Evolutionary conservation across 1,140 invertebrate species (phyloP), one percentile per base, ranked within the genome.

Genomic region (Dufourea novaeangliae): DNA sequence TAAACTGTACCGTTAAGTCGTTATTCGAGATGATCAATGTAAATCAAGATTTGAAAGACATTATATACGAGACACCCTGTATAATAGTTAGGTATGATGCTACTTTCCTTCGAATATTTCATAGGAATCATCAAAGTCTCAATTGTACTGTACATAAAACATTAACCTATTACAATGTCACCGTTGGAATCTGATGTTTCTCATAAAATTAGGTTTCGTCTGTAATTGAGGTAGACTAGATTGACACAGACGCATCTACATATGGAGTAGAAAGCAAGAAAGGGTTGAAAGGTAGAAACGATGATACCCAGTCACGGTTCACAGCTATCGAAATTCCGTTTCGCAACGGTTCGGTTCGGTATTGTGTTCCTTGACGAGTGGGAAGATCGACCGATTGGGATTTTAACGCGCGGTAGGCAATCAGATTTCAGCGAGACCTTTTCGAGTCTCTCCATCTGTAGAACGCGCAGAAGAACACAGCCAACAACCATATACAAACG

Each of bases 401-500:
- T 74, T 74, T 74, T 74, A 74, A 74, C 62, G 37, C 62, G 62
- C 71, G 62, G 37, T 22, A 66, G n/a, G 62, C 71, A 74, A 66
- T 74, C 62, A 34, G 71, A 74, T 74, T 74, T 74, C 62, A 67
- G 62, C 50, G 62, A 66, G 71, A 74, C 71, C 71, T 56, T 74
- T 74, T 32, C 46, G 32, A 59, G 7, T 29, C n/a, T 14, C 22
- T 46, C 41, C 41, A 17, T 17, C 25, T 34, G 34, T 20, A 12
- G 27, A 37, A 20, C 41, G 20, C 27, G 2, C n/a, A 1, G 20
- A 25, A 37, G 34, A 34, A 25, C 20, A 27, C 32, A 52, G 8
- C 8, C 37, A 39, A 27, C 32, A 52, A 8, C 8, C 37, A 39
- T 12, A 46, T 20, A 46, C 34, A 54, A 12, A 27, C n/a, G 29